Base-by-base conservation (phyloP, 2,888 invertebrate species). In the Mimumesa dahlbomi region DNA sequence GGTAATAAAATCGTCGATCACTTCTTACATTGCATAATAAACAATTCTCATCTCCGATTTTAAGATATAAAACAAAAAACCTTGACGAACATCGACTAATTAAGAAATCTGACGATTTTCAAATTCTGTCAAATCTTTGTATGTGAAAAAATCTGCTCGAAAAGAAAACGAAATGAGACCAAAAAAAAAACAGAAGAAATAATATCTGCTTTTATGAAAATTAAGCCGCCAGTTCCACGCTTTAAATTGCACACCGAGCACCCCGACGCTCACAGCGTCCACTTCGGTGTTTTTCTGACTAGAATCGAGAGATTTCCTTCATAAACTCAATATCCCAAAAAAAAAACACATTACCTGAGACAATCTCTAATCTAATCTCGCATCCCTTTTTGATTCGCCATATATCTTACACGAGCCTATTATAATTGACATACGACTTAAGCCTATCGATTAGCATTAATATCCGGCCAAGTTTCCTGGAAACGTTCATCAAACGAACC, bases 221-320 rank as follows among this genome's bases (percentile, higher is more conserved):
- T 9, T n/a, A n/a, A 7, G 40, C 16, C 40, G 40, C 9, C 38
- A 2, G 1, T 40, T 40, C n/a, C 5, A 40, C 40, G 18, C 11
- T n/a, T 13, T 29, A 6, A n/a, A 72, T 72, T 72, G 71, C 71
- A 69, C 58, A 54, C 50, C 43, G 36, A 62, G 43, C 49, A 19
- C 11, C 36, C 9, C 45, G 21, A 46, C 40, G 22, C 50, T 52
- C 59, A 52, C 6, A 42, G 42, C 38, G 19, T 21, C 50, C 34
- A 6, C 43, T 43, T n/a, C 56, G 38, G 57, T 48, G 31, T 11
- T 40, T 52, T 40, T 42, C 40, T 49, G 62, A 67, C 70, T 70
- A 70, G 62, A 62, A 70, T 57, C 38, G 49, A 70, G 61, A 57
- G 29, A 56, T 40, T 46, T 16, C 18, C 6, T n/a, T 11, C 21